Evolutionary conservation across 92 coral and sea anemone genomes (phyloP).

Genomic region (Montipora capitata): DNA sequence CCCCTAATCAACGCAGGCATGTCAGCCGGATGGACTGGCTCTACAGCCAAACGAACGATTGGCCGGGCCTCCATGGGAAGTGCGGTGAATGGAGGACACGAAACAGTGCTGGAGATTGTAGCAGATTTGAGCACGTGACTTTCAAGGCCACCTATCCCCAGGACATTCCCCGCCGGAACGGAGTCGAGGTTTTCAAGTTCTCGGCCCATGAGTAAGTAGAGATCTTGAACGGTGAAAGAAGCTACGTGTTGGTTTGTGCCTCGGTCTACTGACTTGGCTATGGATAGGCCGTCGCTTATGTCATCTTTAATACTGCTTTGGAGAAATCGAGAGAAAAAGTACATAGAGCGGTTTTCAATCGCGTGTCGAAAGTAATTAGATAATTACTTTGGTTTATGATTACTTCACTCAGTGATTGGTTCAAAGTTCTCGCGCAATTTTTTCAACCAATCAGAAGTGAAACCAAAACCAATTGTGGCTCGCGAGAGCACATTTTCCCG

Average conservation of each 20-base stretch:
- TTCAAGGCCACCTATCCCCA: conserved; percentile 97
- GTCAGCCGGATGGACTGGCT: conserved; percentile 94
- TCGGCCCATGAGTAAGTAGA: conserved; percentile 98
- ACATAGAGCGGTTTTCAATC: no score
- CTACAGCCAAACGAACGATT: conserved; percentile 97
- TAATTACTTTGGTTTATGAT: no score
- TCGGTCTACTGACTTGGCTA: conserved; percentile 88
- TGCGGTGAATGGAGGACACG: conserved; percentile 97
- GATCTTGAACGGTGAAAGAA: conserved; percentile 85
- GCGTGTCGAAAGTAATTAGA: no score
- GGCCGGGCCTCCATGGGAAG: conserved; percentile 96
- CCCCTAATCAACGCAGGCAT: conserved; percentile 96
- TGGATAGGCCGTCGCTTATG: conserved; percentile 81
- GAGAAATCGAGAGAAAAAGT: neutral
- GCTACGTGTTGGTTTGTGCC: conserved; percentile 86
- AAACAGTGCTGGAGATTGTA: conserved; percentile 91
- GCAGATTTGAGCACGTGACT: conserved; percentile 95
- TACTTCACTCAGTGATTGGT: no score
- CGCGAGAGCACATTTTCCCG: no score
- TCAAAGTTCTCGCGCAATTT: no score
- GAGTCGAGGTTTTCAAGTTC: conserved; percentile 89
- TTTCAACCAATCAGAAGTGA: no score
- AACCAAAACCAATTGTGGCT: no score
- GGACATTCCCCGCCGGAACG: conserved; percentile 97
- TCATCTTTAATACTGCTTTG: conserved; percentile 32